Conservation (phyloP, 2,113 vertebrate species). For the Bucco capensis region DNA sequence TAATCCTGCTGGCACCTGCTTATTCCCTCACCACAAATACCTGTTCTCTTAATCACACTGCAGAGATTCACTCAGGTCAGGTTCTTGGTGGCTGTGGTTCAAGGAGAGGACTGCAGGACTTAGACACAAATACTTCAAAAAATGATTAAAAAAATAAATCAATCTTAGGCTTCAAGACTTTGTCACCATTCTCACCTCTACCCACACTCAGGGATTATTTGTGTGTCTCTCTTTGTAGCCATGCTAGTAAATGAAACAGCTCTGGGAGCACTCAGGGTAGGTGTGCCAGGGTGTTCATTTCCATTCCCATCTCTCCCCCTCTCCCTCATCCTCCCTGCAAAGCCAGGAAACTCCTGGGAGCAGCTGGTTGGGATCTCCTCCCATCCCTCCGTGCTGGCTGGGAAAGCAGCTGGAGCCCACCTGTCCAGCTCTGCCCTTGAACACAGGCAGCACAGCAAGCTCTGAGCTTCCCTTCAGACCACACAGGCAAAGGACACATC, state of each 20-base stretch:
- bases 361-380: not conserved
- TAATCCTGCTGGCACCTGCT: not conserved
- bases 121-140: not conserved
- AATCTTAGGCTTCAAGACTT: not conserved
- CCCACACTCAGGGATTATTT: not conserved
- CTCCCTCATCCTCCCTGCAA: not conserved
- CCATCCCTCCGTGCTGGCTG: not conserved
- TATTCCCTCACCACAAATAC: not conserved
- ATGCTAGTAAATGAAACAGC: not conserved
- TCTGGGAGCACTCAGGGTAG: not conserved
- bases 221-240: not conserved
- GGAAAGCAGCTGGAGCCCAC: not conserved
- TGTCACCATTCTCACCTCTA: not conserved
- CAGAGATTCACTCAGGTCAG: not conserved
- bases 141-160: not conserved
- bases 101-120: not conserved
- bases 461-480: not conserved
- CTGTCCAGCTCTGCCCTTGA: not conserved
- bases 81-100: not conserved
- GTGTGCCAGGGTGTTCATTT: not conserved
- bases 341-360: not conserved
- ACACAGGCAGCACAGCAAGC: not conserved
- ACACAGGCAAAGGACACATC: not conserved
- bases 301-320: not conserved
- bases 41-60: not conserved